These are phyloP conservation scores for Drosophila fulvimacula DNA, from an alignment of 2,888 invertebrate species.

Conservation along the genomic window DNA sequence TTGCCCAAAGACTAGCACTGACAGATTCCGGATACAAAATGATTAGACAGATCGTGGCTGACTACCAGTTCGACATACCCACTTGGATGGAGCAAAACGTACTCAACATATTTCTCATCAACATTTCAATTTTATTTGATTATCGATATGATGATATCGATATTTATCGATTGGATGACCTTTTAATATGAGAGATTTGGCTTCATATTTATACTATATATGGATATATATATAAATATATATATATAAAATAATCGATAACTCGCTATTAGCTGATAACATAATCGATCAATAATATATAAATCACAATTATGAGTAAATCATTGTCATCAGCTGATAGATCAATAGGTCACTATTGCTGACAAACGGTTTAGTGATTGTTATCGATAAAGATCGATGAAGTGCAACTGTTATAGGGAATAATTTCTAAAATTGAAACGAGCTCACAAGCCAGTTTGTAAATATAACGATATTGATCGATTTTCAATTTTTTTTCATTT, in stretches of 20 bases:
- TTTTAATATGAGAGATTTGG: background rate
- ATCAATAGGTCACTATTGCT: background rate
- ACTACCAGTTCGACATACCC: background rate
- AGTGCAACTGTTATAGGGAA: too few species aligned
- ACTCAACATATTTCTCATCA: background rate
- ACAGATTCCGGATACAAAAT: conserved; percentile 16
- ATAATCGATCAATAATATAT: background rate
- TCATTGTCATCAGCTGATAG: too few species aligned
- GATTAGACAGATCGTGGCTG: background rate
- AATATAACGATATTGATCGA: background rate
- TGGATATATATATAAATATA: too few species aligned
- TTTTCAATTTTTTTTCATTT: background rate
- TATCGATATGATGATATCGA: background rate
- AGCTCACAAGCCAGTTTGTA: background rate
- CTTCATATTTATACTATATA: too few species aligned
- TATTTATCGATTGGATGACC: background rate
- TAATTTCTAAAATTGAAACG: background rate
- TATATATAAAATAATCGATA: too few species aligned
- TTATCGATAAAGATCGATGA: conserved; percentile 1
- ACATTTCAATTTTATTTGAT: background rate
- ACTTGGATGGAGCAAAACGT: conserved; percentile 26
- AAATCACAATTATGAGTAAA: too few species aligned
- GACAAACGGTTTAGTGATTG: fast-evolving
- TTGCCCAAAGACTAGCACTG: conserved; percentile 14
- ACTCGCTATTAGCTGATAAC: too few species aligned